These are phyloP conservation scores for Australoheros facetus DNA, from an alignment of 2,797 vertebrate species.

Conservation along the genomic window DNA sequence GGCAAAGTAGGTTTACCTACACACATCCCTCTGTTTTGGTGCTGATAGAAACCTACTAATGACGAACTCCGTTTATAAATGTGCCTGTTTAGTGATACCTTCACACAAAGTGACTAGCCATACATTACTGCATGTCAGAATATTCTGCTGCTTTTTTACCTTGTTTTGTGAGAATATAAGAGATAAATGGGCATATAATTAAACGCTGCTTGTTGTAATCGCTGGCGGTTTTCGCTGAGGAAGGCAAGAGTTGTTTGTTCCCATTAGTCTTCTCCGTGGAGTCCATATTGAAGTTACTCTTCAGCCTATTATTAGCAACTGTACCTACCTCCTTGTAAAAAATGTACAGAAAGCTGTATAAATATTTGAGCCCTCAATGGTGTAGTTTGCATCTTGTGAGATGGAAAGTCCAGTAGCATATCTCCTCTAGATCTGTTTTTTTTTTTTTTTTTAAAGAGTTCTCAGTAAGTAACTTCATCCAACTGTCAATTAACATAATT, in stretches of 20 bases:
- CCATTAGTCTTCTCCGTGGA: not conserved
- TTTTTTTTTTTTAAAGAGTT: not conserved
- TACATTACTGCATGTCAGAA: not conserved
- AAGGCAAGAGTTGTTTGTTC: not conserved
- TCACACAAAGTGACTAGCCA: not conserved
- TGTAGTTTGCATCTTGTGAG: not conserved
- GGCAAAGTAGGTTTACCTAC: conserved; percentile 81
- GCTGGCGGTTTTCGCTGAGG: not conserved
- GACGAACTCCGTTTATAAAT: not conserved
- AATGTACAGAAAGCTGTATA: too few relatives aligned
- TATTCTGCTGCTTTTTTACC: not conserved
- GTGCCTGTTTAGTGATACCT: not conserved
- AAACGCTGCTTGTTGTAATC: not conserved
- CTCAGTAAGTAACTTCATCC: not conserved
- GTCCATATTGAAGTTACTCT: not conserved
- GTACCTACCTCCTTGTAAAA: not conserved
- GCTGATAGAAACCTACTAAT: not conserved
- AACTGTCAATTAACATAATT: not conserved
- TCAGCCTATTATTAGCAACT: not conserved
- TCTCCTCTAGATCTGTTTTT: not conserved
- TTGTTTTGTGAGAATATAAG: not conserved
- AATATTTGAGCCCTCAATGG: not conserved
- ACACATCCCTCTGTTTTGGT: too few relatives aligned
- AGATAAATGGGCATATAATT: not conserved
- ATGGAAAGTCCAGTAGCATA: not conserved